Evolutionary conservation across 2,113 vertebrate genomes (phyloP).

Genomic region (Myiozetetes cayanensis): DNA sequence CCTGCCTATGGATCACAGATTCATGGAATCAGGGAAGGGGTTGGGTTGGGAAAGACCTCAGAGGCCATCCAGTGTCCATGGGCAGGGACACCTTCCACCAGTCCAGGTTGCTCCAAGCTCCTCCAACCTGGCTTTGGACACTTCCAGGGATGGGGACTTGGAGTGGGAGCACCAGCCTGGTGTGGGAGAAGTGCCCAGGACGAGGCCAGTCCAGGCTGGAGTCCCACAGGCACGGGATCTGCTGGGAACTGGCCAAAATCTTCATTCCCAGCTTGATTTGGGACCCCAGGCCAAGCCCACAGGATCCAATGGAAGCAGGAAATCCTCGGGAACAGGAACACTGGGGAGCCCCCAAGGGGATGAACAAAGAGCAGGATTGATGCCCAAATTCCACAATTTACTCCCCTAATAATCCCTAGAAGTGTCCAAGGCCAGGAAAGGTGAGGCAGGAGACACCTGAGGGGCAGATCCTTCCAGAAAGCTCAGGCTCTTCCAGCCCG

Average conservation of each 20-base stretch:
- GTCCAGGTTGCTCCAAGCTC: no score
- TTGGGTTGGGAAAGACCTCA: background rate
- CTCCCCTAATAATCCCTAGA: background rate
- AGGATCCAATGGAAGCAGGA: background rate
- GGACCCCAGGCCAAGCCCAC: fast-evolving
- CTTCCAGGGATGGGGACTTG: background rate
- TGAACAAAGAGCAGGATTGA: background rate
- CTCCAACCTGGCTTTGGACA: background rate
- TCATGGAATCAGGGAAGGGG: background rate
- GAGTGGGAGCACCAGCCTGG: no score
- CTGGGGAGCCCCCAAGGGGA: background rate
- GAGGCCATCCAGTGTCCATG: background rate
- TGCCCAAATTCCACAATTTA: background rate
- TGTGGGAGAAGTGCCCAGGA: no score
- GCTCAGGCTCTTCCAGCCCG: background rate
- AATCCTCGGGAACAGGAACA: background rate
- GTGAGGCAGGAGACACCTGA: background rate
- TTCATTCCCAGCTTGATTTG: background rate
- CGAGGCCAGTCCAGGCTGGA: no score
- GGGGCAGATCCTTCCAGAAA: fast-evolving
- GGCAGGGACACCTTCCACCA: no score
- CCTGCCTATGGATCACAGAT: background rate
- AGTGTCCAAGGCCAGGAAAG: background rate
- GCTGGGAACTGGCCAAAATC: background rate
- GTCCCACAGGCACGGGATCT: background rate